phyloP scores from a whole-genome alignment of 2,888 invertebrate genomes.

The Scaptomyza tumidula region DNA sequence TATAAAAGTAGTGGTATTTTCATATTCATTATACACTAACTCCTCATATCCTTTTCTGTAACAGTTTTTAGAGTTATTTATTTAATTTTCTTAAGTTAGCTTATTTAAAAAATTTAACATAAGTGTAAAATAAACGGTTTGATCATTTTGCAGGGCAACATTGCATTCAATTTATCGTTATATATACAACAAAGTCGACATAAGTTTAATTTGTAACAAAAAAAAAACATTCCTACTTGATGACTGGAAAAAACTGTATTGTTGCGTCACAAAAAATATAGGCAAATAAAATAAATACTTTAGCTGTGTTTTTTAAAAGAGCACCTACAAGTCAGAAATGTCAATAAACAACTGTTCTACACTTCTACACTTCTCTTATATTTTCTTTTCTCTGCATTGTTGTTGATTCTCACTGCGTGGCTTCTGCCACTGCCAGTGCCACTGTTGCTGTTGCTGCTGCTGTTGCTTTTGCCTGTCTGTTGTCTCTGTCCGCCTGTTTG shows the following conservation, averaged over 20 bases:
- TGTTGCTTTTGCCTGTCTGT: conserved; percentile 48
- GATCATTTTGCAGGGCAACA: too few relatives aligned
- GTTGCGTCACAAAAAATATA: background rate
- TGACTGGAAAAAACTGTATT: background rate
- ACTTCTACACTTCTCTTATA: background rate
- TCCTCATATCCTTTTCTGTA: too few relatives aligned
- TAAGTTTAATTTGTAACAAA: background rate
- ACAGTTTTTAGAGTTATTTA: too few relatives aligned
- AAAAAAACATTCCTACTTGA: background rate
- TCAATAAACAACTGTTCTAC: background rate
- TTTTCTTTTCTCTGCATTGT: conserved; percentile 15
- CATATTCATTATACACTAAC: too few relatives aligned
- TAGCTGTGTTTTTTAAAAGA: background rate
- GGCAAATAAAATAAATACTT: background rate
- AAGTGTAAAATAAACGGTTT: too few relatives aligned
- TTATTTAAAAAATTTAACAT: too few relatives aligned
- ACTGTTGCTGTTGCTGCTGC: conserved; percentile 24
- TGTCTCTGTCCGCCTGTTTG: conserved; percentile 62
- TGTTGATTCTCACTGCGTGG: conserved; percentile 47
- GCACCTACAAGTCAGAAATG: conserved; percentile 9
- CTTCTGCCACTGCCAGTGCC: background rate
- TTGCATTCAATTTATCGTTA: background rate
- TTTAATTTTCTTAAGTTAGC: too few relatives aligned
- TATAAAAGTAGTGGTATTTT: background rate
- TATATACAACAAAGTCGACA: background rate